Evolutionary conservation across 2,797 vertebrate species (phyloP), one percentile per base, ranked within the genome.

Genomic region (Sorex maritimensis): DNA sequence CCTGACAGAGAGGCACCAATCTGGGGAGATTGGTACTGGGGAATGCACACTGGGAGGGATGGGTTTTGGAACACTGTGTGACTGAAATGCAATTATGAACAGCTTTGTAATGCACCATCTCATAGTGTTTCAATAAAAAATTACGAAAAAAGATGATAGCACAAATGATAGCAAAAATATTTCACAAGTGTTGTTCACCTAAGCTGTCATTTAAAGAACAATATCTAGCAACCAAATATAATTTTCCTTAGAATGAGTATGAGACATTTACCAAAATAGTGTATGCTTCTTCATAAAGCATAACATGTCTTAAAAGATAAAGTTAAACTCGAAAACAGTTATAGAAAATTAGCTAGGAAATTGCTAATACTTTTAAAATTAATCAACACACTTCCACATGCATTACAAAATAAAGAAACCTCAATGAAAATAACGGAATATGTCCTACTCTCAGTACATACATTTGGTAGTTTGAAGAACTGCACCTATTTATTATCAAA

Each of bases 301-400:
- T 52, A 28, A 5, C 4, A 73, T 30, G 55, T 41, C 91, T 73
- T 81, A 19, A 67, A 67, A 19, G 12, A 67, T 6, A 67, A 67
- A 77, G 24, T 88, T 93, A 82, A 92, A 83, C 17, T 73, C 63
- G 13, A 65, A 94, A 69, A 77, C 4, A 86, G 13, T 71, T 61
- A n/a, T 0, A n/a, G 5, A 7, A 82, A 80, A 38, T 6, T 44
- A 46, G 13, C 1, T 41, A 2, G 34, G n/a, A 88, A 77, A 85
- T 12, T 26, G 19, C 49, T 5, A 88, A 30, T 72, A 46, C 58
- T 24, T 52, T 69, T 41, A 17, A 85, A 92, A 81, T 67, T 67
- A 81, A 81, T 82, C 12, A 86, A 30, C 2, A 77, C 0, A 46
- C 2, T 83, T 86, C 14, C 80, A 21, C 17, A 61, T 73, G 61